phyloP scores from a whole-genome alignment of 1,140 invertebrate species.

The Frieseomelitta varia region DNA sequence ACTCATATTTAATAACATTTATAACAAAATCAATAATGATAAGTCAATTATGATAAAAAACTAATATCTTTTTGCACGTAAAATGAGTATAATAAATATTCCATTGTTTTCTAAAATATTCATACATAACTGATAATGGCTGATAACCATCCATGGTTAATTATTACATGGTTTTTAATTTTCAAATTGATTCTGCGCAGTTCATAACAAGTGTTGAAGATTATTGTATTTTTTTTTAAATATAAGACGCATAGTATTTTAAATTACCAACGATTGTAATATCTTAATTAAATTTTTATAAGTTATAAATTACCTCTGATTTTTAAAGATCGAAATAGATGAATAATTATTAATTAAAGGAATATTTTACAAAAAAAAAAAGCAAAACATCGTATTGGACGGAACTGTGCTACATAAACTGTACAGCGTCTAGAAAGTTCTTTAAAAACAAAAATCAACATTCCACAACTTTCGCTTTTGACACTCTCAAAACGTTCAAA shows the following conservation, averaged over 20 bases:
- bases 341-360: not conserved
- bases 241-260: not conserved
- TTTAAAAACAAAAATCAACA: not conserved
- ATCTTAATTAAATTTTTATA: not conserved
- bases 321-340: not conserved
- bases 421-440: not conserved
- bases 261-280: not conserved
- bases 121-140: not conserved
- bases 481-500: not conserved
- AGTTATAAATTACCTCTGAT: not conserved
- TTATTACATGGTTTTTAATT: not conserved
- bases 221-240: not conserved
- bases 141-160: not conserved
- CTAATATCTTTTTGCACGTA: not conserved
- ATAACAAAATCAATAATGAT: not conserved
- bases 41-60: not conserved
- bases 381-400: not conserved
- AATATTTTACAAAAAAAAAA: not conserved
- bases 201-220: not conserved
- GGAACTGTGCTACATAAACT: not conserved
- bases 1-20: too few relatives aligned
- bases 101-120: not conserved
- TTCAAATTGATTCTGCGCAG: not conserved
- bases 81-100: not conserved
- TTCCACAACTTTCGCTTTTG: conserved; percentile 9